A percentile compares a stretch with the other conserved stretches of the same genome.
Evolutionary conservation across 2,113 vertebrate species (phyloP).

Genomic region (Cryptomyrus ogoouensis): DNA sequence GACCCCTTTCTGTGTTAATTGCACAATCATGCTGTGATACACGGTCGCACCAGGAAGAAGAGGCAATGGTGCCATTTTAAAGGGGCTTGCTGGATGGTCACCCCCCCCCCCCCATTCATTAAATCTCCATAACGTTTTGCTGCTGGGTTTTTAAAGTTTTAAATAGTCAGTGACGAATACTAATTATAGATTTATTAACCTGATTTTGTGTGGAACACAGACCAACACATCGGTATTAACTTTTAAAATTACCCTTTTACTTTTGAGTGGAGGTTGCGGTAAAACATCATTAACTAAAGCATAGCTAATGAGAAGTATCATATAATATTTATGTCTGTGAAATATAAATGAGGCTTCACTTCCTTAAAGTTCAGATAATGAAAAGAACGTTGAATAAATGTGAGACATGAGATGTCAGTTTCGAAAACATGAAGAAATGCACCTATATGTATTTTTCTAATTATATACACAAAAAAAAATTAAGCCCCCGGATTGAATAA

Average conservation of each 20-base stretch:
- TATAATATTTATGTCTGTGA: conserved; percentile 13
- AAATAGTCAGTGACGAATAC: background rate
- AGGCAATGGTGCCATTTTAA: background rate
- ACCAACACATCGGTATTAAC: conserved; percentile 12
- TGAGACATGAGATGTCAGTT: background rate
- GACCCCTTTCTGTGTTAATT: background rate
- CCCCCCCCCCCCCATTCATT: background rate
- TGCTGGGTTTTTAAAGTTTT: conserved; percentile 3
- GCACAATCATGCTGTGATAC: background rate
- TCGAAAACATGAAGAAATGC: background rate
- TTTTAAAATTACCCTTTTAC: conserved; percentile 15
- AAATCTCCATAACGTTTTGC: background rate
- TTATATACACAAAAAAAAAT: background rate
- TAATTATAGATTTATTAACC: conserved; percentile 16
- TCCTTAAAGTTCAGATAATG: conserved; percentile 6
- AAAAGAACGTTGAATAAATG: background rate
- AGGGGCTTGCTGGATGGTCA: background rate
- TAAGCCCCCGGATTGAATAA: too few species aligned
- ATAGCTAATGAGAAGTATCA: conserved; percentile 3
- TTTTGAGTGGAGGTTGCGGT: conserved; percentile 9
- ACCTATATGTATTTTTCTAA: background rate
- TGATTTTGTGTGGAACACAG: conserved; percentile 4
- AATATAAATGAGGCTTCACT: conserved; percentile 10
- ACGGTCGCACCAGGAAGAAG: background rate
- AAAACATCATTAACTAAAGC: conserved; percentile 10